Conservation (phyloP, 2,113 vertebrate species). For the Hepsetus odoe region DNA sequence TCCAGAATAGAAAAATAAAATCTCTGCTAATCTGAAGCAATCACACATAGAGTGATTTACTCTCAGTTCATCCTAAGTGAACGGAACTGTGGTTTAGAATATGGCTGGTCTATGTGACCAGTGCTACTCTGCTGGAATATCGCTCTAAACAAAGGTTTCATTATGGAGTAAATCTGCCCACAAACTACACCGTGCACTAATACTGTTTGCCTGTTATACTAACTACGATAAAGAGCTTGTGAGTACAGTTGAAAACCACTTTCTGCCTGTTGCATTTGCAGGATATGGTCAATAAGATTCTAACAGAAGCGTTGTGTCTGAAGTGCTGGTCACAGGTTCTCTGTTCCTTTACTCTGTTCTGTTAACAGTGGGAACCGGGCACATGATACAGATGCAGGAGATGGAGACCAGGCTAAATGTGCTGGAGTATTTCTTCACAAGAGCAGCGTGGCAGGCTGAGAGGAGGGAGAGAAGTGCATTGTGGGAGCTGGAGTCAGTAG, state of each 20-base stretch:
- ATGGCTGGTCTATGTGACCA: neutral
- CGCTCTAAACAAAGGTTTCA: neutral
- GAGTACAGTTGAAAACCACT: neutral
- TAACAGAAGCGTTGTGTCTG: too few species aligned
- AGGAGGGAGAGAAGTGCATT: slow-evolving; percentile 30
- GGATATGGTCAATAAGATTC: neutral
- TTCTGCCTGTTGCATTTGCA: neutral
- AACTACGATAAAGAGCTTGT: slow-evolving; percentile 36
- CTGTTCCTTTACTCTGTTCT: too few species aligned
- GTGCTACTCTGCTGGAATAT: neutral
- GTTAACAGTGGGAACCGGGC: too few species aligned
- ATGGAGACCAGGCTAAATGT: neutral
- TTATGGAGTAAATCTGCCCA: neutral
- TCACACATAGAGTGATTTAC: slow-evolving; percentile 1
- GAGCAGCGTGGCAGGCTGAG: neutral
- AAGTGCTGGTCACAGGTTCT: too few species aligned
- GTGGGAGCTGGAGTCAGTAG: slow-evolving; percentile 62
- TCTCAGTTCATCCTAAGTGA: too few species aligned
- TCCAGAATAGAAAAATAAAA: slow-evolving; percentile 37
- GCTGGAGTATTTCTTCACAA: neutral
- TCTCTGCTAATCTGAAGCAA: slow-evolving; percentile 15
- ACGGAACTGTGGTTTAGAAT: neutral
- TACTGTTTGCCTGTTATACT: neutral
- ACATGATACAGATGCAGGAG: neutral
- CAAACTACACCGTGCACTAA: neutral